Base-by-base conservation (phyloP, 2,113 vertebrate species). In the Grallaria varia region DNA sequence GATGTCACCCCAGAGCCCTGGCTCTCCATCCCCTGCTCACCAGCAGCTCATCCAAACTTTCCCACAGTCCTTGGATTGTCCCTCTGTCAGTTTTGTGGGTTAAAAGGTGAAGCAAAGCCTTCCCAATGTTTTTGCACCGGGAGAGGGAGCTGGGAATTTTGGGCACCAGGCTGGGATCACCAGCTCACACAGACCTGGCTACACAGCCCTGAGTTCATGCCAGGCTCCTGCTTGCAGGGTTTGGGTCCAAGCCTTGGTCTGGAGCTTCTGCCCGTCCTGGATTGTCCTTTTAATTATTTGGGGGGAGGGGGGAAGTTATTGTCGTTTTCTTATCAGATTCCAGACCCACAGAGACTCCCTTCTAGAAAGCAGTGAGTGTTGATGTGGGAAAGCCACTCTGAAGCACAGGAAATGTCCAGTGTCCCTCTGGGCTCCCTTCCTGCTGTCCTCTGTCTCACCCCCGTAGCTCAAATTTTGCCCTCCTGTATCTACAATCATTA, bases 1-100 rank as follows among this genome's bases (percentile, higher is more conserved):
- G 13, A 4, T 66, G 45, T 56, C n/a, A 40, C 39, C 55, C 20
- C 20, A 12, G 30, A 55, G 13, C 22, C 42, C 47, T 10, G 2
- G 1, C 20, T 39, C 4, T 37, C 5, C 2, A 0, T 52, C 13
- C 33, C 9, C 25, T 3, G 0, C 66, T 56, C 66, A 9, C 31
- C 30, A 7, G 14, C 12, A 18, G 4, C 50, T 84, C 58, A 2
- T 42, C 67, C 55, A 22, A 21, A 0, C 23, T 8, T 18, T 33
- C 28, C 62, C 21, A 58, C 19, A 1, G 31, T 14, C 40, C 73
- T 10, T 55, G 35, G 28, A 6, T 22, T 1, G 0, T 10, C 24
- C 16, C 28, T 6, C 3, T 19, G 44, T 1, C 2, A 42, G 9
- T 23, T 68, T 8, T 8, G n/a, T 13, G 62, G 3, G 0, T 31